phyloP scores from a whole-genome alignment of 2,888 invertebrate species.

The Mellilla xanthometata region DNA sequence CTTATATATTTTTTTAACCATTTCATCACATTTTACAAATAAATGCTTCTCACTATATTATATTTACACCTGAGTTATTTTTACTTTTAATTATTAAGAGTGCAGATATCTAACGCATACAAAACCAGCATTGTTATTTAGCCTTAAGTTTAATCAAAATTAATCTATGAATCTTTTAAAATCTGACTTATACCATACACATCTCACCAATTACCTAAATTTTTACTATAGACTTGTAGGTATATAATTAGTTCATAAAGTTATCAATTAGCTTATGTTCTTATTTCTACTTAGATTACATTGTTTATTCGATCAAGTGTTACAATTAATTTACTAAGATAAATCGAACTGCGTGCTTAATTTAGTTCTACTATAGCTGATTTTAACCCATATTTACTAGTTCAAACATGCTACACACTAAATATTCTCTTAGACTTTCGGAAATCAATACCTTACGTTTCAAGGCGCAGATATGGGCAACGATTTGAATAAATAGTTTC shows the following conservation, averaged over 20 bases:
- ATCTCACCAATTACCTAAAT: slow-evolving; percentile 1
- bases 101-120: slow-evolving; percentile 29
- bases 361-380: too few species aligned
- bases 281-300: slow-evolving; percentile 3
- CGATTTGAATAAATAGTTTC: too few species aligned
- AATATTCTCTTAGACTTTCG: too few species aligned
- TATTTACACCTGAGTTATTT: slow-evolving; percentile 7
- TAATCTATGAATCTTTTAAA: slow-evolving; percentile 15
- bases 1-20: too few species aligned
- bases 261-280: slow-evolving; percentile 1
- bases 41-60: background rate
- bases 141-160: slow-evolving; percentile 11
- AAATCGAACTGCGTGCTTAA: too few species aligned
- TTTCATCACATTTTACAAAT: background rate
- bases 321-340: background rate
- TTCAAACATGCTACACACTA: too few species aligned
- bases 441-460: too few species aligned
- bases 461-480: too few species aligned
- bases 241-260: slow-evolving; percentile 3
- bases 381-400: too few species aligned
- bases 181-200: slow-evolving; percentile 15
- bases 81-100: slow-evolving; percentile 18
- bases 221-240: slow-evolving; percentile 7
- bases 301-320: slow-evolving; percentile 14
- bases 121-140: slow-evolving; percentile 20